Base-by-base conservation (phyloP, 2,113 vertebrate species). In the Candoia aspera region DNA sequence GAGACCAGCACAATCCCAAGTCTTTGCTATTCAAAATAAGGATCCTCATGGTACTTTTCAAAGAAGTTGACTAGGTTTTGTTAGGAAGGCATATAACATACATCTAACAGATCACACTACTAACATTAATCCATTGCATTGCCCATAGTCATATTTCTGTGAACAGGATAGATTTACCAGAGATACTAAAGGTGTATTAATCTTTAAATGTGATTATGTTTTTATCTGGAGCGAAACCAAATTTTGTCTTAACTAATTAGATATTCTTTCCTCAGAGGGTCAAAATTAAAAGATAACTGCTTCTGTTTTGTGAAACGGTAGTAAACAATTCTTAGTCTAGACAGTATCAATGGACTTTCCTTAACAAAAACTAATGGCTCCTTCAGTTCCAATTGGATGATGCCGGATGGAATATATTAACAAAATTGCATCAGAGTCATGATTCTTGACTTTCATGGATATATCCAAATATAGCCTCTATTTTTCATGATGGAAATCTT, bases 181-280 rank as follows among this genome's bases (percentile, higher is more conserved):
- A 90, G 84, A 46, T 33, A 19, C 54, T 57, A 83, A 79, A 83
- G 49, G 53, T 90, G 5, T 90, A 84, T 59, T 90, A 59, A 84
- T 90, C 19, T 84, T 29, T 26, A 42, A 84, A 84, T 59, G 6
- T 42, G 23, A 90, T 90, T 84, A 90, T n/a, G 42, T 84, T 88
- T 92, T 60, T 60, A 53, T 68, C 55, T 94, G 92, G 33, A 87
- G 62, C 24, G 49, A 83, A 92, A 58, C 29, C 21, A 1, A 88
- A 2, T 83, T 88, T 58, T 21, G 19, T 58, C 11, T 15, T 88
- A 79, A 55, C 2, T 84, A 90, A 87, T 68, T 53, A 24, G 15
- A 60, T 58, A 84, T 58, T 83, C 55, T 53, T 88, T 11, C 54
- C 33, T 73, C 37, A 84, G 26, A 12, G 29, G 54, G 17, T 73